Base-by-base conservation (phyloP, 2,888 invertebrate species). In the Himalopsyche tibetana region DNA sequence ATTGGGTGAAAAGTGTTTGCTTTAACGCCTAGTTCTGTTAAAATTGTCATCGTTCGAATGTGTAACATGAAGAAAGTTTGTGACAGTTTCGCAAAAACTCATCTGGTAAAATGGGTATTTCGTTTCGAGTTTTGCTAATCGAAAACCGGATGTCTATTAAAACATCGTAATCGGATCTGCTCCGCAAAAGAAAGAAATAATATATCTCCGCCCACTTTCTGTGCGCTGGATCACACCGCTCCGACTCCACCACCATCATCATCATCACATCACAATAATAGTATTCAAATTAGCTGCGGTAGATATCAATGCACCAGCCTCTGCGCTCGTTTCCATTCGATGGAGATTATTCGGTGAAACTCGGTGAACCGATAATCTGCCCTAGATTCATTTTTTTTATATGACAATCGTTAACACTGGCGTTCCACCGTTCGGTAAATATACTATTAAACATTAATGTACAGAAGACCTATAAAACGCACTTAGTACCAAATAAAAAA, bases 321-420 rank as follows among this genome's bases (percentile, higher is more conserved):
- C 28, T 36, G 74, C 36, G 36, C 36, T 19, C 74, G 74, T 74
- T 74, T 74, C 38, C 74, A 4, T 36, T 36, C 36, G 28, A 36
- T 36, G 74, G 15, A 36, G 74, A 74, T 74, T 74, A 74, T 74
- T 74, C 74, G 74, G 74, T 38, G 38, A 74, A 74, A 74, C 74
- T 36, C 36, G 74, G 74, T 74, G 74, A 38, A 74, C 28, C 74
- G 74, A 74, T 28, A 36, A 74, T 74, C 74, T 74, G 74, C 15
- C 38, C 74, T 74, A 74, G 28, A 74, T 74, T 74, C 15, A 38
- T 12, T 74, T 74, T 36, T 69, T 74, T 74, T 74, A 74, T 38
- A 4, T 6, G 3, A 12, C 51, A 38, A 36, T 74, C 38, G 74
- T 12, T 74, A 4, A 12, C 74, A 74, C 15, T 74, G 74, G 74